Base-by-base conservation (phyloP, 2,888 invertebrate species). In the Aporophyla lueneburgensis region DNA sequence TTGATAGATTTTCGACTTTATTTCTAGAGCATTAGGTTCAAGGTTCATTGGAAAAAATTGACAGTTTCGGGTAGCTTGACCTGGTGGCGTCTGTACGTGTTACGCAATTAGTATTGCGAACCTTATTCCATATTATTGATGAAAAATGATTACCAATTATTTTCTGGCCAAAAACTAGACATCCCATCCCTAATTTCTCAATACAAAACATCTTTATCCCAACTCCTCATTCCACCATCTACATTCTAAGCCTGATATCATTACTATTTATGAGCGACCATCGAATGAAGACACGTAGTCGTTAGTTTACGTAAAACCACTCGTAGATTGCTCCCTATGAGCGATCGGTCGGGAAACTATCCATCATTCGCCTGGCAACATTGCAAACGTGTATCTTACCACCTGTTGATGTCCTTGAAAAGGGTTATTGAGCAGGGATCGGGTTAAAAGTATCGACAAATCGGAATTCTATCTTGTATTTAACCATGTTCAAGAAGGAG, bases 281-380 rank as follows among this genome's bases (percentile, higher is more conserved):
- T 68, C 53, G 65, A 80, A 89, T 89, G 81, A 85, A 90, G 89
- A 90, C 86, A 88, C 89, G 40, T 27, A 80, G 79, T 89, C 81
- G 84, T 87, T 90, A 89, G 82, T 71, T 71, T 40, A n/a, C 62
- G 24, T 58, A 24, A n/a, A 69, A 43, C 43, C 67, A 65, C 65
- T 75, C 81, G 58, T 83, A 80, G 79, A 87, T 86, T 74, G 27
- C 58, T 80, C 85, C 59, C 74, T 85, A 86, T 87, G 87, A 89
- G 81, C 75, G 86, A 89, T 90, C 83, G 76, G 83, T 80, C 73
- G 69, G 56, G 43, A 10, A 51, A 58, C 56, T 56, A 83, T 88
- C 84, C 79, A 88, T 88, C 86, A 86, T 84, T 81, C 73, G 10
- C n/a, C 53, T 56, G 76, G 80, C 78, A 78, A 53, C 51, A 70